Conservation (phyloP, 53 echinoderm and acorn worm species). For the Astropecten irregularis region DNA sequence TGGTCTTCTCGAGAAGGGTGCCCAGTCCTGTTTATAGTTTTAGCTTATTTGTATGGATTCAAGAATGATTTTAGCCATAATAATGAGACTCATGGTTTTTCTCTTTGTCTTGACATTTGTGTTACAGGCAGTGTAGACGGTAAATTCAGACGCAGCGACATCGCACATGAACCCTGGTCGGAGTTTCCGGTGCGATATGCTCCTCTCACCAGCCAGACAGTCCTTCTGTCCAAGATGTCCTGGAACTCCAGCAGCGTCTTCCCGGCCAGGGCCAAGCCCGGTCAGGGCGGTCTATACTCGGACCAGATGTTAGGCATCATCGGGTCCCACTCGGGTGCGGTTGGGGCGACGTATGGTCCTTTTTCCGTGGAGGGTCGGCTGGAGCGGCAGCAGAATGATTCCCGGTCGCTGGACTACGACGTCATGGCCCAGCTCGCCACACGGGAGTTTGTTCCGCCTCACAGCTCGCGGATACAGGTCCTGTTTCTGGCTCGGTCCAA, state of each 20-base stretch:
- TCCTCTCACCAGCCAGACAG: slow-evolving; percentile 35
- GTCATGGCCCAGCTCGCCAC: slow-evolving; percentile 55
- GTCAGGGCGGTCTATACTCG: slow-evolving; percentile 37
- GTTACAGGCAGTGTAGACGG: slow-evolving; percentile 12
- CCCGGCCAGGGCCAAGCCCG: neutral
- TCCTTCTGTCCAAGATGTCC: slow-evolving; percentile 36
- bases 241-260: slow-evolving; percentile 42
- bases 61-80: no score
- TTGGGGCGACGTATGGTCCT: slow-evolving; percentile 60
- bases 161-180: slow-evolving; percentile 33
- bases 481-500: slow-evolving; percentile 50
- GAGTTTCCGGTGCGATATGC: slow-evolving; percentile 46
- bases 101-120: no score
- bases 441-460: slow-evolving; percentile 10
- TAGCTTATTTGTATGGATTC: no score
- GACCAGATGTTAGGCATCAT: slow-evolving; percentile 58
- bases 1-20: no score
- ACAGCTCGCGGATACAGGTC: slow-evolving; percentile 45
- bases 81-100: no score
- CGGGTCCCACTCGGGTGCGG: slow-evolving; percentile 31
- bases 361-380: slow-evolving; percentile 32
- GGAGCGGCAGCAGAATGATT: slow-evolving; percentile 15
- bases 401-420: slow-evolving; percentile 34
- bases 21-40: no score
- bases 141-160: slow-evolving; percentile 40